Evolutionary conservation across 2,888 invertebrate species (phyloP), one percentile per base, ranked within the genome.

Genomic region (Andrena camellia): DNA sequence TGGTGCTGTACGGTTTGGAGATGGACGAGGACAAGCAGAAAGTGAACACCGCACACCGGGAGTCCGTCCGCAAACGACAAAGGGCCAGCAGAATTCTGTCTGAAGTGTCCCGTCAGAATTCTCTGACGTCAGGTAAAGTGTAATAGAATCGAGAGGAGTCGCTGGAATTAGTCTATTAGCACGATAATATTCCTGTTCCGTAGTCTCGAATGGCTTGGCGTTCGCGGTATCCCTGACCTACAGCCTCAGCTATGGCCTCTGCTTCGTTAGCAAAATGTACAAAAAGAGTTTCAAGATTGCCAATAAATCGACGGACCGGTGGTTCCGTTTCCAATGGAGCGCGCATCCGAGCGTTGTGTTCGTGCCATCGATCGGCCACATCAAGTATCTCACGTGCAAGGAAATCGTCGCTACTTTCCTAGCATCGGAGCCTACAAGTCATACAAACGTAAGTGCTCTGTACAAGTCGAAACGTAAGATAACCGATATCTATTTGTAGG

Each of bases 351-450:
- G 94, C 76, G 80, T 96, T 2, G 93, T 92, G 48, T 95, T 96
- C 89, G 93, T 94, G 13, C 96, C 96, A 6, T 88, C 92, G 10
- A 89, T 94, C 8, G 95, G 95, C 5, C 95, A 95, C 90, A 88
- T 95, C 52, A 93, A 92, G 78, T 93, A 93, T 3, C 90, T 91
- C 7, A 91, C 92, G 59, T 90, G 90, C 59, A 96, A 96, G 88
- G 95, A 95, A 78, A 91, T 96, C 29, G 92, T 95, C 7, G 95
- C 95, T 1, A 95, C 95, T 0, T 95, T 96, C 90, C 93, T 94
- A 69, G 90, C 95, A 7, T 90, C 91, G n/a, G 92, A 93, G 67
- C 94, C 95, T 0, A 91, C 91, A 10, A 80, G 67, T 62, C 85
- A 93, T 26, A 17, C 10, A 10, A 76, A 87, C 20, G 83, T 82